Conservation (phyloP, 2,113 vertebrate genomes). For the Crotalus helleri region DNA sequence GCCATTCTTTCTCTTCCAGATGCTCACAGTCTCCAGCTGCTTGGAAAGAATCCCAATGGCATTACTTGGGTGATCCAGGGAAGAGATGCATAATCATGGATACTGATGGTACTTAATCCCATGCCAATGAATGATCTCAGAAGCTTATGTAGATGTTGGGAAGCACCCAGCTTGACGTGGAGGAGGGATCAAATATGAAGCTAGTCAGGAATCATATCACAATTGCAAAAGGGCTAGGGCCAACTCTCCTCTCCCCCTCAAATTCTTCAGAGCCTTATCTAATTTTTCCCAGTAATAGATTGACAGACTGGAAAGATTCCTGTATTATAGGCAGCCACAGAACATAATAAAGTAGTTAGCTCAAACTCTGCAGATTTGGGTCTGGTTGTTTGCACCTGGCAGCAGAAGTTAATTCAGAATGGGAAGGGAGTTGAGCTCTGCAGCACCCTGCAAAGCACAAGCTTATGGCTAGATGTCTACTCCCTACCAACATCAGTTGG, state of each 20-base stretch:
- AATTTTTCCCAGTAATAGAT: background rate
- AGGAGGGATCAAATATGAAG: background rate
- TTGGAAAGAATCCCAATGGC: background rate
- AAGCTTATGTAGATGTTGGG: background rate
- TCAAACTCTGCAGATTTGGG: background rate
- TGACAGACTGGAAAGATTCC: background rate
- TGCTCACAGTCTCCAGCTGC: background rate
- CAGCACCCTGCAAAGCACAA: background rate
- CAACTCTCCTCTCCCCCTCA: background rate
- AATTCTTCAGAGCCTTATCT: background rate
- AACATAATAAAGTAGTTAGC: background rate
- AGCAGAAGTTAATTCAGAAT: background rate
- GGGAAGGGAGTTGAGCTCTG: background rate
- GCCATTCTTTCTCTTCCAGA: background rate
- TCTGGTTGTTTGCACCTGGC: background rate
- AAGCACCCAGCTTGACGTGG: background rate
- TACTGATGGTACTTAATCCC: background rate
- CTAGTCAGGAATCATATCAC: background rate
- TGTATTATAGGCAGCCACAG: background rate
- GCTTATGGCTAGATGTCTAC: background rate
- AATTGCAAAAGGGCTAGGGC: background rate
- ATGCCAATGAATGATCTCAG: background rate
- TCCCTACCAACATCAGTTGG: background rate
- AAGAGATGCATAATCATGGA: background rate
- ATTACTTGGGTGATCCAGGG: background rate